A percentile compares a stretch with the other conserved stretches of the same genome.
These are phyloP conservation scores for Megaceryle maxima DNA, from an alignment of 2,113 vertebrate genomes.

Conservation along the genomic window DNA sequence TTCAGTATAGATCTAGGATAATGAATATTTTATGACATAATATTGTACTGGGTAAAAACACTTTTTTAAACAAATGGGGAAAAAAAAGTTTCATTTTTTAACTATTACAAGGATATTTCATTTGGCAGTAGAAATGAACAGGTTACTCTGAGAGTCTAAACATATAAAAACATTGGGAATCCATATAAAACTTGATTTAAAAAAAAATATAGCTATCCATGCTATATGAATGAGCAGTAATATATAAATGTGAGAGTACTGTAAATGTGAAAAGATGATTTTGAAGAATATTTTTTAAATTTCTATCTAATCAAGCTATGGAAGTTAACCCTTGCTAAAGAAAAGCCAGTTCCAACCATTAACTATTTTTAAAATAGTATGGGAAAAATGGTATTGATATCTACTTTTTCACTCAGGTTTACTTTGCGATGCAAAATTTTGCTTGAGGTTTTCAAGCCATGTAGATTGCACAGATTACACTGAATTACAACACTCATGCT, in stretches of 20 bases:
- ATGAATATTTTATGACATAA: neutral
- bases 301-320: neutral
- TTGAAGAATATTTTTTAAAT: neutral
- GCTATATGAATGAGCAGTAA: neutral
- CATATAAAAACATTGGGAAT: neutral
- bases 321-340: neutral
- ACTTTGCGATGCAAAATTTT: neutral
- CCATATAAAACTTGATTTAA: neutral
- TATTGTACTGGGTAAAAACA: neutral
- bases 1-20: neutral
- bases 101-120: neutral
- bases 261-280: neutral
- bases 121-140: neutral
- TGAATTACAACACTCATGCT: neutral
- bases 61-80: neutral
- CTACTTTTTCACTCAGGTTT: neutral
- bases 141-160: neutral
- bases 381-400: neutral
- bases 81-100: neutral
- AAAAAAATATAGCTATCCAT: neutral
- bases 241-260: neutral
- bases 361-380: conserved; percentile 4
- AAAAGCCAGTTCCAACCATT: neutral
- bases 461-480: neutral
- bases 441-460: neutral